Evolutionary conservation across 2,888 invertebrate species (phyloP), one percentile per base, ranked within the genome.

Genomic region (Pomacea canaliculata): DNA sequence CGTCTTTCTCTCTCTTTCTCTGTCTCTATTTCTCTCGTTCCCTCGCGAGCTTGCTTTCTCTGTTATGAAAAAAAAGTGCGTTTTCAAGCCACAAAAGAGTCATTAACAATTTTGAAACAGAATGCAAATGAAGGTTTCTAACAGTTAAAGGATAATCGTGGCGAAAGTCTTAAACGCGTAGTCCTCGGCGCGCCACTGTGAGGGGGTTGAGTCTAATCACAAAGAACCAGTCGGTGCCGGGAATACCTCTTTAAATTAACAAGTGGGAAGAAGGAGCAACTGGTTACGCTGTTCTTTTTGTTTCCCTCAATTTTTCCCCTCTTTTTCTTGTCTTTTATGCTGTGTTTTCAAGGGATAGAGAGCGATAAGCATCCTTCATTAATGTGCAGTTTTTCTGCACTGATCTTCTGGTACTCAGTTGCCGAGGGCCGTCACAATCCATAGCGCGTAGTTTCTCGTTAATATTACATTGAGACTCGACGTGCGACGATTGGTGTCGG

Each of bases 381-480:
- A 13, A 51, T 51, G n/a, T 51, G 51, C 51, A 51, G 51, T 51
- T 51, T 51, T 51, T 51, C 51, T 19, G 48, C 1, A 18, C 69
- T 69, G 69, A n/a, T 49, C 49, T 48, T 8, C 3, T 10, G 13
- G n/a, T 19, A 69, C 10, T 7, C 69, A 69, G 19, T 19, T 49
- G 51, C 19, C 49, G 18, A 16, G 46, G 69, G 69, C n/a, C 46
- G 69, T 46, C 69, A 69, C 49, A 48, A 69, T 69, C 69, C 69
- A 69, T 69, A 69, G 49, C 16, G 23, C 48, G 67, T 10, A 51
- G 10, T 51, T 7, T 3, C 51, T 51, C 1, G 1, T 51, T 51
- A 51, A 51, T 51, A 51, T 51, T 51, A n/a, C 16, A 51, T n/a
- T 51, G 51, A 51, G 51, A 51, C 51, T 13, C 10, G 51, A 51